Base-by-base conservation (phyloP, 2,113 vertebrate species). In the Paralichthys olivaceus region DNA sequence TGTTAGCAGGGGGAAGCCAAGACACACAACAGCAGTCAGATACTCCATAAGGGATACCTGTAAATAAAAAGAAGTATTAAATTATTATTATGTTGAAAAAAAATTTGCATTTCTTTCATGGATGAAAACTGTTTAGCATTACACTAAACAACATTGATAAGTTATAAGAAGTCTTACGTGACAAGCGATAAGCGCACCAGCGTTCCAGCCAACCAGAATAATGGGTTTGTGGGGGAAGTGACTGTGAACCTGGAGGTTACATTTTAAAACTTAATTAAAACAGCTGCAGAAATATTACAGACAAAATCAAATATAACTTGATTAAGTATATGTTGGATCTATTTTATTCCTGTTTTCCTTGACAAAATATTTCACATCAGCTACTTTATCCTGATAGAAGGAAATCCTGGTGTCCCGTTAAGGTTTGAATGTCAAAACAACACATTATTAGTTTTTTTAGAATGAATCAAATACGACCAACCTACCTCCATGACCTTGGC, bases 211-310 rank as follows among this genome's bases (percentile, higher is more conserved):
- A 1, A 99, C 96, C 71, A 99, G 90, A 84, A 99, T 95, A 59
- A 99, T 95, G 1, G 98, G 97, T 80, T 97, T 98, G 89, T 98
- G 97, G 1, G 98, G 97, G 58, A 98, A 98, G 89, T 98, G 97
- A 85, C 91, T 97, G 91, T 98, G 98, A 88, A 99, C 95, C 98
- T 99, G 86, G 0, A 20, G 32, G 15, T 61, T 29, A 62, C 14
- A 76, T 61, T 37, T 0, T 25, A 47, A 85, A 6, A 84, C 17
- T 66, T 1, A 2, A 51, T 77, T 2, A 86, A 51, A 22, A 69
- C 4, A 81, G 4, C n/a, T 70, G 56, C 32, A 72, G 17, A 68
- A 29, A 26, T 2, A 59, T 47, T 3, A 53, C 7, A 12, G 12
- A n/a, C 15, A 51, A n/a, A 51, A n/a, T 51, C 20, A 28, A 26